Evolutionary conservation across 2,113 vertebrate genomes (phyloP), one percentile per base, ranked within the genome.

Genomic region (Takifugu bimaculatus): DNA sequence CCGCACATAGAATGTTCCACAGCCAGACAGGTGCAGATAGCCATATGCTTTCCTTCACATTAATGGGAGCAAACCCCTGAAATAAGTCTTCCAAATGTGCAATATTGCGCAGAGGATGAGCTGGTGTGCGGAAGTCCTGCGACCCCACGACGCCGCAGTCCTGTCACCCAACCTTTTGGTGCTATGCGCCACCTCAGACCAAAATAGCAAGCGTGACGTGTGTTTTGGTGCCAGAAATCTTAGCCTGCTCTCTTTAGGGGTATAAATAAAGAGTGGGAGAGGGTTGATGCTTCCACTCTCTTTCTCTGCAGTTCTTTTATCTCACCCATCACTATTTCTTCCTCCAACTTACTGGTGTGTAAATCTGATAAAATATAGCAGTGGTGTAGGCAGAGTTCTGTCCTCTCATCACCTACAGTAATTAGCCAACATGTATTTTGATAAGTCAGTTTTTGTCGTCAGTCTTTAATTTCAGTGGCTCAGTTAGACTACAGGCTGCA

Each of bases 171-270:
- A 89, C 60, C 83, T 83, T 42, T 57, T 26, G 42, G 68, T 68
- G 85, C 89, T 88, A 91, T 91, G 89, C 26, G 85, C 67, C 85
- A 75, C 84, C 62, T 72, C 81, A 65, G 86, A 83, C 75, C 66
- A 72, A 89, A 87, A 90, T 69, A 91, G 88, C 50, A 88, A 78
- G 81, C 68, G 84, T 90, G 89, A 86, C 86, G 88, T 80, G 75
- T 87, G 80, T 89, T 89, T 71, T 86, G 85, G 86, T 92, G 89
- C 91, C 92, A 91, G 50, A 90, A 93, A 91, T 92, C 90, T 88
- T 90, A 93, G 70, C 87, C 80, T 25, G 67, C 65, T 77, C 77
- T 82, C 70, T 83, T 78, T 69, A 65, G 83, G 48, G 7, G 83
- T 87, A 91, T 82, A 90, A 90, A 80, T 77, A 84, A 78, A 78